A percentile compares a stretch with the other conserved stretches of the same genome.
These are phyloP conservation scores for Xestoiulus laeticollis DNA, from an alignment of 2,888 invertebrate species.

Conservation along the genomic window DNA sequence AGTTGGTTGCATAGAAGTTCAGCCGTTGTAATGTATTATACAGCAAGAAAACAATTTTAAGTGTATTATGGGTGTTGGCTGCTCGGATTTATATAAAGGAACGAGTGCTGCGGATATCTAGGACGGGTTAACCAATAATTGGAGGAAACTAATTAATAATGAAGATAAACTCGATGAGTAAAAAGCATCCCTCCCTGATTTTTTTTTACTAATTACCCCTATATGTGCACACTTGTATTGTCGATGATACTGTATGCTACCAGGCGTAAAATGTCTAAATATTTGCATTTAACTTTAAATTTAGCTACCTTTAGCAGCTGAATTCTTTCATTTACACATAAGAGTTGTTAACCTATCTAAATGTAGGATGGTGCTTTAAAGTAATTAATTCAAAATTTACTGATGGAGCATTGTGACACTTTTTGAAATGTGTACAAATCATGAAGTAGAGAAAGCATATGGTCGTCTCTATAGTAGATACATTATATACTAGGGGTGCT, in stretches of 20 bases:
- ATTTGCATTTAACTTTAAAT: not conserved
- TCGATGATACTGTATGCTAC: not conserved
- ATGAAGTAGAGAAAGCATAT: no score
- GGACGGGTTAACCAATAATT: not conserved
- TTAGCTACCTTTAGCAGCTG: not conserved
- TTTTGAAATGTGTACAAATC: no score
- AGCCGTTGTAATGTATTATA: not conserved
- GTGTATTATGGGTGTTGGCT: constrained; percentile 41
- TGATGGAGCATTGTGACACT: no score
- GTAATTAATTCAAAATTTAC: no score
- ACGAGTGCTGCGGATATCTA: not conserved
- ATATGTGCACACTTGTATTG: not conserved
- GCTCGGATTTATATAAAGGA: constrained; percentile 20
- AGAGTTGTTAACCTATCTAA: no score
- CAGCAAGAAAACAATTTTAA: constrained; percentile 13
- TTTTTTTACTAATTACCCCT: not conserved
- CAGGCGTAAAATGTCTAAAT: not conserved
- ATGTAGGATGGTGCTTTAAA: no score
- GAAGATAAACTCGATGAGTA: not conserved
- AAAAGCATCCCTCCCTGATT: not conserved
- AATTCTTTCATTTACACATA: not conserved
- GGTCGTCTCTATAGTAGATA: no score
- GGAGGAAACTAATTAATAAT: constrained; percentile 14
- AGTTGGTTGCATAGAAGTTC: not conserved
- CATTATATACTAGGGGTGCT: no score